These are phyloP conservation scores for Rhinogobio ventralis DNA, from an alignment of 2,797 vertebrate species.

Conservation along the genomic window DNA sequence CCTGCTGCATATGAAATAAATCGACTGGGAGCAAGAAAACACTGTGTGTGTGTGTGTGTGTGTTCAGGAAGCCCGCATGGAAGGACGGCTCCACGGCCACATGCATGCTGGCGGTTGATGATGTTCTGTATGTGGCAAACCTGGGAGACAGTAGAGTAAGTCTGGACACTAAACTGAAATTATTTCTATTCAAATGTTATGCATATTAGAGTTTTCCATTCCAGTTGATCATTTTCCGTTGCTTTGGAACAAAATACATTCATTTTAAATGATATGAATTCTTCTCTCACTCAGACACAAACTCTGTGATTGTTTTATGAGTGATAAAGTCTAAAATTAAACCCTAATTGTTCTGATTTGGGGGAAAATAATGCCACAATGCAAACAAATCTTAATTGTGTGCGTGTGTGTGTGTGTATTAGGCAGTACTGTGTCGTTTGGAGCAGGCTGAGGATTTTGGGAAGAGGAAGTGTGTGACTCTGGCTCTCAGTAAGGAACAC, in stretches of 20 bases:
- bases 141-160: constrained; percentile 93
- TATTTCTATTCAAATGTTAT: background rate
- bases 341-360: too few relatives aligned
- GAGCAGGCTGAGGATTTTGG: constrained; percentile 80
- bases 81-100: constrained; percentile 98
- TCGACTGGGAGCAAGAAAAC: background rate
- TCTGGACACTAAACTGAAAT: background rate
- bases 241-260: too few relatives aligned
- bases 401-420: constrained; percentile 31
- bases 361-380: too few relatives aligned
- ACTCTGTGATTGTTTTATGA: too few relatives aligned
- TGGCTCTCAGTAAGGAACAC: constrained; percentile 94
- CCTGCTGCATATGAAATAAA: background rate
- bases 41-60: background rate
- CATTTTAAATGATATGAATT: too few relatives aligned
- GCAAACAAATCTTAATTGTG: background rate
- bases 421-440: constrained; percentile 92
- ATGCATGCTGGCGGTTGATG: constrained; percentile 89
- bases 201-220: background rate
- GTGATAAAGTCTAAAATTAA: too few relatives aligned
- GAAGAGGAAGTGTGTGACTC: constrained; percentile 77
- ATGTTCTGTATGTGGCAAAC: constrained; percentile 91
- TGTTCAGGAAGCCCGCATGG: constrained; percentile 92
- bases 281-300: too few relatives aligned
- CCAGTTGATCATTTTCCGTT: too few relatives aligned